Evolutionary conservation across 2,797 vertebrate genomes (phyloP).

Genomic region (Pseudopleuronectes americanus): DNA sequence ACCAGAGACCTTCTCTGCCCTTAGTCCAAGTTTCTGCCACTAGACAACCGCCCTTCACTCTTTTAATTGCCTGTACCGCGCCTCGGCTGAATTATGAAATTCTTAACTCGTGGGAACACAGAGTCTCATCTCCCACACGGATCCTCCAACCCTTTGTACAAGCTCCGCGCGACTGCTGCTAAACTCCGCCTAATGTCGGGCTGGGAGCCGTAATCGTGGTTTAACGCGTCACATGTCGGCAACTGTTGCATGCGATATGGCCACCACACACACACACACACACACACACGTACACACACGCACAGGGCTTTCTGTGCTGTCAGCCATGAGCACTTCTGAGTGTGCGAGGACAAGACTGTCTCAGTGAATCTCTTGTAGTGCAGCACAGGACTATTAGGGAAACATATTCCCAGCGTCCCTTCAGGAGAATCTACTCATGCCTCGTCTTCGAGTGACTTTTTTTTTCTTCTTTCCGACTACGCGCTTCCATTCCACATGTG

Average conservation of each 20-base stretch:
- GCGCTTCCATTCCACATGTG: conserved; percentile 1
- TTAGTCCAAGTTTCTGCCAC: too few relatives aligned
- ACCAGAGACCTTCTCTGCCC: too few relatives aligned
- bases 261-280: neutral
- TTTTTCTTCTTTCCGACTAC: neutral
- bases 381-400: conserved; percentile 17
- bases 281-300: too few relatives aligned
- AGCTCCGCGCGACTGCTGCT: conserved; percentile 11
- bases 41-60: too few relatives aligned
- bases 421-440: neutral
- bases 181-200: conserved; percentile 13
- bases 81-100: conserved; percentile 31
- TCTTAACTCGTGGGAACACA: conserved; percentile 13
- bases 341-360: conserved; percentile 22
- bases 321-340: conserved; percentile 8
- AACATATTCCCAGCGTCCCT: conserved; percentile 21
- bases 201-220: neutral
- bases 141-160: neutral
- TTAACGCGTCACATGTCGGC: conserved; percentile 2
- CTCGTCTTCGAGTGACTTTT: conserved; percentile 3
- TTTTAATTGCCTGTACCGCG: too few relatives aligned
- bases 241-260: neutral
- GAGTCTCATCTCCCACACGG: conserved; percentile 20
- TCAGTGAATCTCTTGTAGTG: conserved; percentile 38
- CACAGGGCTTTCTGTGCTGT: conserved; percentile 5